Percentiles rank a stretch among this genome's conserved stretches.
Evolutionary conservation across 2,113 vertebrate genomes (phyloP).

Genomic region (Petromus typicus): DNA sequence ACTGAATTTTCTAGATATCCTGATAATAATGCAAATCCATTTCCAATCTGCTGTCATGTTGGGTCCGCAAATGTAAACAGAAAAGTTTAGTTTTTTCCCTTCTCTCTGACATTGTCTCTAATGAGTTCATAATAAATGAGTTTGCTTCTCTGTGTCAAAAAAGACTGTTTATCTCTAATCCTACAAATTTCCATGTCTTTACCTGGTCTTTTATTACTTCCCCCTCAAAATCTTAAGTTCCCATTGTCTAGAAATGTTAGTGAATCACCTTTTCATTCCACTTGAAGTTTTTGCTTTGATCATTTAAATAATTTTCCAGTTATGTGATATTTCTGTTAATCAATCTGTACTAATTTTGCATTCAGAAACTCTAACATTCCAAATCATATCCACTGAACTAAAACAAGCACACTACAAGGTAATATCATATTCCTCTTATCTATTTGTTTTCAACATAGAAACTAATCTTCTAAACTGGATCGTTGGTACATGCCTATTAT

Average conservation of each 20-base stretch:
- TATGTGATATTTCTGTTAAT: conserved; percentile 21
- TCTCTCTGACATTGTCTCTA: conserved; percentile 33
- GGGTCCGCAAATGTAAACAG: neutral
- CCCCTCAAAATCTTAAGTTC: neutral
- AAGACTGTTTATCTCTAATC: conserved; percentile 11
- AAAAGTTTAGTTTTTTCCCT: conserved; percentile 28
- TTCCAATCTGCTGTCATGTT: neutral
- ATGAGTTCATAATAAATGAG: conserved; percentile 48
- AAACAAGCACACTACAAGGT: conserved; percentile 36
- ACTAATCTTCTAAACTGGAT: neutral
- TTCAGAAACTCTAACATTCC: neutral
- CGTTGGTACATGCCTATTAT: neutral
- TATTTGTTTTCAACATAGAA: conserved; percentile 28
- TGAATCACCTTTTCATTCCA: neutral
- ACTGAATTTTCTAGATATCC: neutral
- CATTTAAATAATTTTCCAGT: conserved; percentile 41
- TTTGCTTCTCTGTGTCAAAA: conserved; percentile 49
- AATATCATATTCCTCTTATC: neutral
- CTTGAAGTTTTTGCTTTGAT: conserved; percentile 11
- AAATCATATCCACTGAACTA: conserved; percentile 9
- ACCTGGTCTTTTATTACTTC: conserved; percentile 6
- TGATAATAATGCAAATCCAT: neutral
- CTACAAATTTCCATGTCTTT: neutral
- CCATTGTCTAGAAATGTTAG: conserved; percentile 32
- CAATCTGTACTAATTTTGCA: conserved; percentile 46